Conservation (phyloP, 2,113 vertebrate genomes). For the Pimephales promelas region DNA sequence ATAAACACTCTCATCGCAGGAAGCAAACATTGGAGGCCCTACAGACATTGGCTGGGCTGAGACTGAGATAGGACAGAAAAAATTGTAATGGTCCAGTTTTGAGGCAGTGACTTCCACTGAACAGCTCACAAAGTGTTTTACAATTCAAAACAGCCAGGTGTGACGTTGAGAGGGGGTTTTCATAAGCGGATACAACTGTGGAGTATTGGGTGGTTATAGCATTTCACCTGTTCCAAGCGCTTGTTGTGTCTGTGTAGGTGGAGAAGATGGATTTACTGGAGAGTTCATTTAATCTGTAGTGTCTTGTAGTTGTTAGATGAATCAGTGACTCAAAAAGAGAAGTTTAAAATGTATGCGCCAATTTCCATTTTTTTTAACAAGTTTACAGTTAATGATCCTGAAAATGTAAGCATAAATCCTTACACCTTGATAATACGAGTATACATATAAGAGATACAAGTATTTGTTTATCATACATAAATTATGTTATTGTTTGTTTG, state of each 20-base stretch:
- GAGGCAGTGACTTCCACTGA: slow-evolving; percentile 10
- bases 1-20: slow-evolving; percentile 58
- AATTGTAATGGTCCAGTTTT: slow-evolving; percentile 23
- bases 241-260: background rate
- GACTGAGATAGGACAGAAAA: slow-evolving; percentile 11
- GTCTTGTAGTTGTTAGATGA: background rate
- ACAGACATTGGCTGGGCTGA: background rate
- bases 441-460: too few relatives aligned
- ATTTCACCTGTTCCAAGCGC: slow-evolving; percentile 16
- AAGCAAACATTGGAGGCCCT: slow-evolving; percentile 41
- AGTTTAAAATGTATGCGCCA: background rate
- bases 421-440: too few relatives aligned
- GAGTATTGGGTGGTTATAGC: slow-evolving; percentile 32
- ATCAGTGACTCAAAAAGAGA: background rate
- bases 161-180: slow-evolving; percentile 41
- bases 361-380: background rate
- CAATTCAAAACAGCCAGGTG: slow-evolving; percentile 46
- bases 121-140: slow-evolving; percentile 34
- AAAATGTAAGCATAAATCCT: too few relatives aligned
- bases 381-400: too few relatives aligned
- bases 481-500: too few relatives aligned
- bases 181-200: background rate
- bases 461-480: too few relatives aligned
- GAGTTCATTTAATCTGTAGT: background rate
- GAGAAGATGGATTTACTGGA: background rate